phyloP scores from a whole-genome alignment of 2,797 vertebrate species.

The Heterohyrax brucei region DNA sequence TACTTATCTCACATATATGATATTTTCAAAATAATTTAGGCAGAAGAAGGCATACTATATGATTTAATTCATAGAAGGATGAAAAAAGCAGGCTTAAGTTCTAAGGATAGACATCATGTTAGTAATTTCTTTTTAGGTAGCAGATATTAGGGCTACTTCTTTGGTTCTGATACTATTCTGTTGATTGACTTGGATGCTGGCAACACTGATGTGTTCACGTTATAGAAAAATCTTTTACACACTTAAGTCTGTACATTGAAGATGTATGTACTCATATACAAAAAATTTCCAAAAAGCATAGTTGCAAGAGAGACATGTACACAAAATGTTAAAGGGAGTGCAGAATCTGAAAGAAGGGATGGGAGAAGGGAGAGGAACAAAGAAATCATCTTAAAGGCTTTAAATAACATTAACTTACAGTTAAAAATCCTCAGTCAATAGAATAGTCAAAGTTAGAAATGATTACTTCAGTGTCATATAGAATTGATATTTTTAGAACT shows the following conservation, averaged over 20 bases:
- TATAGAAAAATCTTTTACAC: background rate
- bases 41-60: background rate
- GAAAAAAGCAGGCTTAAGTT: constrained; percentile 23
- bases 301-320: background rate
- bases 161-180: background rate
- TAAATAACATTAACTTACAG: constrained; percentile 9
- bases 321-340: background rate
- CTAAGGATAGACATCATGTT: background rate
- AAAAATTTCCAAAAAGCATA: constrained; percentile 34
- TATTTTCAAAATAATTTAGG: constrained; percentile 18
- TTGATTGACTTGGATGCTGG: background rate
- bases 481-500: constrained; percentile 29
- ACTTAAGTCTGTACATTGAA: background rate
- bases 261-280: background rate
- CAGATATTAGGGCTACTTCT: background rate
- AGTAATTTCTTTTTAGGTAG: background rate
- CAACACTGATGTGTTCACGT: background rate
- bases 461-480: background rate
- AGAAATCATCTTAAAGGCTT: constrained; percentile 14
- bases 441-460: background rate
- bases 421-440: background rate
- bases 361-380: background rate
- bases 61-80: background rate
- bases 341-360: background rate
- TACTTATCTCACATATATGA: background rate